Evolutionary conservation across 2,888 invertebrate species (phyloP), one percentile per base, ranked within the genome.

Genomic region (Ditylenchus weischeri): DNA sequence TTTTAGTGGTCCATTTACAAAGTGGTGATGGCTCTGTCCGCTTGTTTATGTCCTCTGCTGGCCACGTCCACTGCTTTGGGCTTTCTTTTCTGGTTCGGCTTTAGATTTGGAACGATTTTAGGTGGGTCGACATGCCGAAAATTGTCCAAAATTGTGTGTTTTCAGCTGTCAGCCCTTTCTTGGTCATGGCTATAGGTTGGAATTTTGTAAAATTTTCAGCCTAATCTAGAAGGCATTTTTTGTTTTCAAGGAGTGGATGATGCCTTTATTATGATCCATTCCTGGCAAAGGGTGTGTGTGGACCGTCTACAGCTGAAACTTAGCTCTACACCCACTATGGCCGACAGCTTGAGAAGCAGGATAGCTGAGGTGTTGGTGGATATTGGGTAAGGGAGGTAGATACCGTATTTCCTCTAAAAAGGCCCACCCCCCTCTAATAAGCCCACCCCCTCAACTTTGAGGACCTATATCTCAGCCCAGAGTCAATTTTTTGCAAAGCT

Each of bases 361-460:
- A 90, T 92, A 90, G 91, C 89, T 0, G 88, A 88, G 69, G 91
- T 90, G 86, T 87, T 92, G 82, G 90, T 91, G 62, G 93, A 93
- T 84, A 92, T 93, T 4, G 93, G 54, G 54, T 54, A 18, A 18
- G 54, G 29, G 29, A 7, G 19, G 7, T 51, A 21, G 51, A 21
- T n/a, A n/a, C n/a, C n/a, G n/a, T n/a, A n/a, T n/a, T n/a, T n/a
- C n/a, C n/a, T n/a, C n/a, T n/a, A n/a, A n/a, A n/a, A n/a, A n/a
- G n/a, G n/a, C n/a, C n/a, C n/a, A n/a, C n/a, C n/a, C n/a, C n/a
- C n/a, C n/a, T n/a, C n/a, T n/a, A n/a, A n/a, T n/a, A n/a, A n/a
- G n/a, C n/a, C n/a, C n/a, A n/a, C n/a, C n/a, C n/a, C n/a, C n/a
- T n/a, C n/a, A n/a, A n/a, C n/a, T n/a, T n/a, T n/a, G n/a, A n/a